phyloP scores from a whole-genome alignment of 2,797 vertebrate genomes.

The Prionace glauca region DNA sequence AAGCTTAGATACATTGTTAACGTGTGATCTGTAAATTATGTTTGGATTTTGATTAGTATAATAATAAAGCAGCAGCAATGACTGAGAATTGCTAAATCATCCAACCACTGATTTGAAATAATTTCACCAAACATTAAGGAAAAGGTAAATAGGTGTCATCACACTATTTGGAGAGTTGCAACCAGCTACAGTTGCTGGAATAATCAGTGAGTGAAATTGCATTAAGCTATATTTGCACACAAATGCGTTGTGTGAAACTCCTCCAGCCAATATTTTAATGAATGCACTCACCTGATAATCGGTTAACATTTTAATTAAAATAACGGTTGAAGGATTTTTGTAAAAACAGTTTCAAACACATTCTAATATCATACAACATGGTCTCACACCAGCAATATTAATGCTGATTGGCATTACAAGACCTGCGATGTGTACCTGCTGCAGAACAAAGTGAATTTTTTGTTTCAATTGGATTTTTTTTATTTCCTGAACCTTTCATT shows the following conservation, averaged over 20 bases:
- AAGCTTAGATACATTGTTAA: not conserved
- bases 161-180: not conserved
- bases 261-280: slow-evolving; percentile 22
- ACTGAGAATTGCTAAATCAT: slow-evolving; percentile 20
- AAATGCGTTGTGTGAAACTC: slow-evolving; percentile 22
- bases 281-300: slow-evolving; percentile 22
- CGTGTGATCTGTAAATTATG: not conserved
- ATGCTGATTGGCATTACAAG: not conserved
- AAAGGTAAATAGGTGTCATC: not conserved
- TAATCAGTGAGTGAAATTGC: not conserved
- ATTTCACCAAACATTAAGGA: not conserved
- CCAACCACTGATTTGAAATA: slow-evolving; percentile 27
- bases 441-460: not conserved
- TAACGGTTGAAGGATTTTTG: not conserved
- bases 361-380: not conserved
- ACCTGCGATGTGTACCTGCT: not conserved
- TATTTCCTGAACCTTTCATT: not conserved
- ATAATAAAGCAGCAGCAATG: slow-evolving; percentile 26
- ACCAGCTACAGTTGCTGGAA: slow-evolving; percentile 9
- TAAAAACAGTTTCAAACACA: not conserved
- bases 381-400: not conserved
- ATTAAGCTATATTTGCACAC: not conserved
- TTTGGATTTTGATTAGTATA: slow-evolving; percentile 20
- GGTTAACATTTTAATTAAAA: slow-evolving; percentile 15
- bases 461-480: not conserved